Base-by-base conservation (phyloP, 2,888 invertebrate genomes). In the Papilio elwesi region DNA sequence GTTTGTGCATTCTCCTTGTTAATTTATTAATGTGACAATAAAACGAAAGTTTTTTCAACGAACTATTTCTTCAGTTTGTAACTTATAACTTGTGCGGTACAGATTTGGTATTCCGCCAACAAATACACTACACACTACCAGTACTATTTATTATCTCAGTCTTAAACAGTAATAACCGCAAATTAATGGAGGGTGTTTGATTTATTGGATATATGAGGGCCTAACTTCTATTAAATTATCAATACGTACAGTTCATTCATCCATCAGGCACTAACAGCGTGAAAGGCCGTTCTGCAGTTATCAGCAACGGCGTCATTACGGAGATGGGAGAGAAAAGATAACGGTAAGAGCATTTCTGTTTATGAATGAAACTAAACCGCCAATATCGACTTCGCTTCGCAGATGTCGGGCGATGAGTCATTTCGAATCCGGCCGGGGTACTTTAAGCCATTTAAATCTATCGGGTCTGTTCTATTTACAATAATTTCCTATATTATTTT, bases 311-410 rank as follows among this genome's bases (percentile, higher is more conserved):
- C 49, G 68, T 55, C 53, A 52, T 68, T 52, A 74, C 69, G 87
- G 87, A 83, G 85, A 87, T 75, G 65, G 49, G 72, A 76, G 70
- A 72, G 66, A 68, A 57, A 15, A 84, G 87, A 89, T 89, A 88
- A 87, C 87, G 82, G 87, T 84, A 81, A 79, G 80, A 80, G 81
- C 77, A 80, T 78, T 83, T 81, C 73, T 77, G 71, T 80, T 85
- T 82, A 80, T 86, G 85, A 89, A 88, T 87, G 87, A 81, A 85
- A 77, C 79, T 76, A 78, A 79, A 78, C 76, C 77, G 76, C 78
- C 78, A 71, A 70, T 76, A 78, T 81, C 83, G 52, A 82, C 85
- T 80, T 74, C 78, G 81, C 74, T 74, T 79, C 76, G 81, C 88
- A 87, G 85, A 87, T 87, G 87, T 80, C 77, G 79, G 74, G 72